Evolutionary conservation across 2,797 vertebrate genomes (phyloP), one percentile per base, ranked within the genome.

Genomic region (Chelon auratus): DNA sequence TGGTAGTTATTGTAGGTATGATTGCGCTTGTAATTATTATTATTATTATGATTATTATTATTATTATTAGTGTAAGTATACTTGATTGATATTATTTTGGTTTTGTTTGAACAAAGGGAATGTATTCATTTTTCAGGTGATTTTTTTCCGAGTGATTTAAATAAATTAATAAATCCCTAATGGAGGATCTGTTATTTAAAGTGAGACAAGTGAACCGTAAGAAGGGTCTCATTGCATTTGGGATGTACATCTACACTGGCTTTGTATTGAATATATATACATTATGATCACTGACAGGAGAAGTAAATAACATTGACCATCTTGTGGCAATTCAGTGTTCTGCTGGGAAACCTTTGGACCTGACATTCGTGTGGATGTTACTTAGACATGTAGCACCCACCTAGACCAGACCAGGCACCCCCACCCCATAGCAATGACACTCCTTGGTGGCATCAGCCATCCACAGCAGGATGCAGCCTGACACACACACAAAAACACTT

Each of bases 71-170:
- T 92, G 84, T 91, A 83, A 77, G 82, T 92, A 90, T 78, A 88
- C 73, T 89, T 91, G 88, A 90, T 92, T 82, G 85, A 89, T 90
- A 90, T 91, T 57, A 90, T 91, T 93, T 90, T 76, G 42, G 14
- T 88, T 87, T 88, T 80, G 87, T 93, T 91, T 91, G 75, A 93
- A 91, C 89, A 91, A 90, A 91, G 87, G 86, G 92, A 93, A 93
- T 93, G 91, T 93, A 93, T 88, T 91, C 76, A 91, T 90, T 91
- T 91, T 92, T 91, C 79, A 90, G 89, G 86, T 91, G 88, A 90
- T 89, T 89, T 91, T 87, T 91, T 87, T 89, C 82, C 2, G 87
- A 91, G 91, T 93, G 90, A 92, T 93, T 93, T 92, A 85, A 93
- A 94, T 93, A 91, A 93, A 92, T 83, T 51, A 87, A 86, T 92